Base-by-base conservation (phyloP, 2,797 vertebrate species). In the Semaprochilodus insignis region DNA sequence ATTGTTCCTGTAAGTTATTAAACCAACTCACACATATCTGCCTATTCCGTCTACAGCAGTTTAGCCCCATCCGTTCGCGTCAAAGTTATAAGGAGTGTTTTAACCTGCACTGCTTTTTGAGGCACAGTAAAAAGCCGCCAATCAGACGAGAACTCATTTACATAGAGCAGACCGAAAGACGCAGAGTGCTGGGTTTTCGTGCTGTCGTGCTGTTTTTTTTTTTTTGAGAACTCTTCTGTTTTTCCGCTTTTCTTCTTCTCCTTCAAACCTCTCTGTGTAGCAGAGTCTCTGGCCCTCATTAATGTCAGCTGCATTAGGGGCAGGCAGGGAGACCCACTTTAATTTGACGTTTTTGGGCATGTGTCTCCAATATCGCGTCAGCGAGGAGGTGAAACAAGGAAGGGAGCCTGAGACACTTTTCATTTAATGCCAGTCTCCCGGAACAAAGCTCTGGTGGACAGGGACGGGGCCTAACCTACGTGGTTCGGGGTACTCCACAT, bases 171-270 rank as follows among this genome's bases (percentile, higher is more conserved):
- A 44, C 40, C 8, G 5, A 44, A 10, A 6, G 40, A 10, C 5
- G 8, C 11, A n/a, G 52, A 59, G 76, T 48, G 44, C 16, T 21
- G 13, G 76, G 55, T 80, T 10, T 62, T 54, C 40, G 16, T 82
- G 90, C 88, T 88, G 85, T 87, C 77, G 85, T 83, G 88, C 84
- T 88, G 73, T 85, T 81, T 88, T 87, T 87, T 31, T 3, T 31
- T 31, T 31, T 31, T 31, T 31, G 69, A 52, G 57, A 77, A 90
- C 27, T 1, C 59, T 65, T 74, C 51, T 21, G 31, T 76, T 36
- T 73, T 59, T 63, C 40, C 40, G 23, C 74, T 67, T 34, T 72
- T 13, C 25, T 66, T 76, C 83, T 83, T 74, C 88, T 85, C 85
- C 86, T 77, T 89, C 89, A 84, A 89, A 86, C 87, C 83, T 78